Base-by-base conservation (phyloP, 2,113 vertebrate species). In the Coregonus clupeaformis region DNA sequence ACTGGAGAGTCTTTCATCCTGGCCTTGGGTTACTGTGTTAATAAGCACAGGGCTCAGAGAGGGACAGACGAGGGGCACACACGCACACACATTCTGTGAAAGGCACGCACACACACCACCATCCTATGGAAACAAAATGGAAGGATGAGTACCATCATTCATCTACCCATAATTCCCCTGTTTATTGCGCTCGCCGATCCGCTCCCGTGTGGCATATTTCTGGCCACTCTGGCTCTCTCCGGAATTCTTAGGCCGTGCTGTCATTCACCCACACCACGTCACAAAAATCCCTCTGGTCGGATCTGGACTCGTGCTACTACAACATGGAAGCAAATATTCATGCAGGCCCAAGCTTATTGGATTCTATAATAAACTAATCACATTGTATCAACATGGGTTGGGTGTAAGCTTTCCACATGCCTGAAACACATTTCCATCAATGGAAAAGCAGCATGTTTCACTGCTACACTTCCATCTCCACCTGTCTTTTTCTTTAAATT, bases 301-400 rank as follows among this genome's bases (percentile, higher is more conserved):
- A 70, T 77, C 76, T 80, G 69, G 63, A 29, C 76, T 79, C 69
- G 52, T 75, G 79, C 86, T 55, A 59, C 88, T 82, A 69, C 82
- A 83, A 86, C 87, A 74, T 80, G 81, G 86, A 86, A 86, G 82
- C 89, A 79, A 88, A 87, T 71, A 78, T 16, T 77, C 83, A 78
- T 77, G 69, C 73, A 80, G 24, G 16, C 52, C 79, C 78, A 81
- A 80, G 81, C 76, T 87, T 79, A 76, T 69, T 5, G 68, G 80
- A 84, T 91, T 85, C 84, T 89, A 91, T 87, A 92, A 93, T 92
- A 92, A 93, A 93, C 92, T 89, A 92, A 93, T 93, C 91, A 91
- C 74, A 88, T 72, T 89, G 82, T 89, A 74, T 93, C 91, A 92
- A 92, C 92, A 92, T 25, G 76, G 78, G 27, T 30, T 9, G 83